These are phyloP conservation scores for Drosophila navojoa DNA, from an alignment of 1,140 invertebrate species.

Conservation along the genomic window DNA sequence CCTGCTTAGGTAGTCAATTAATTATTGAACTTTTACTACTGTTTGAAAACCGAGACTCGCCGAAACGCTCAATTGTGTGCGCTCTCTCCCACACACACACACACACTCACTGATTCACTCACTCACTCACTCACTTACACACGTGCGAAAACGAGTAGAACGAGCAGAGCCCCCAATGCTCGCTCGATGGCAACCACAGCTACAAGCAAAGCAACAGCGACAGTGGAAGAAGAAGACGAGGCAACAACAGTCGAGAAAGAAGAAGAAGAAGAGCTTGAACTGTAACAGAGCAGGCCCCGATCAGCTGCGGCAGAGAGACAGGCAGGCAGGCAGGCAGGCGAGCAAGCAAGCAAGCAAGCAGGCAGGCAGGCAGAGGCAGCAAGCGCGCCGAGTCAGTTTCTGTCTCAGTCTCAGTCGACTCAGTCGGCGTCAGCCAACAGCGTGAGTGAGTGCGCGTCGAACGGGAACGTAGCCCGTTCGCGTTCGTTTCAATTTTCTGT, in stretches of 20 bases:
- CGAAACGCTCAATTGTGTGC: conserved; percentile 65
- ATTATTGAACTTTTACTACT: conserved; percentile 79
- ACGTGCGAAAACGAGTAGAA: conserved; percentile 12
- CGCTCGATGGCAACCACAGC: conserved; percentile 49
- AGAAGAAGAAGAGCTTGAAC: conserved; percentile 35
- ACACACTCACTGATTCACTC: conserved; percentile 8
- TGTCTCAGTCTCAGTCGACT: conserved; percentile 64
- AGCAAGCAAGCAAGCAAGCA: conserved; percentile 2
- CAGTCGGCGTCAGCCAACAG: conserved; percentile 64
- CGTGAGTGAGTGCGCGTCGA: conserved; percentile 66
- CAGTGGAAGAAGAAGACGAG: conserved; percentile 18
- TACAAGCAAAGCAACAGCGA: conserved; percentile 60
- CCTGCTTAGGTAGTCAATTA: conserved; percentile 65
- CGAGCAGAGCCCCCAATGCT: conserved; percentile 36
- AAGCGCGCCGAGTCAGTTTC: conserved; percentile 33
- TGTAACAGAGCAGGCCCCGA: conserved; percentile 26
- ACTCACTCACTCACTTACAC: conserved; percentile 26
- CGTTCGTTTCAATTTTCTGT: conserved; percentile 32
- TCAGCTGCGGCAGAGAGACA: conserved; percentile 32
- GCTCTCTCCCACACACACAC: conserved; percentile 19
- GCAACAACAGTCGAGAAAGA: conserved; percentile 26
- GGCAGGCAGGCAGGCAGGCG: conserved; percentile 24
- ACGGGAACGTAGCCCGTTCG: conserved; percentile 53
- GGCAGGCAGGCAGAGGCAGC: conserved; percentile 32
- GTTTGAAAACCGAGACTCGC: conserved; percentile 48